These are phyloP conservation scores for Astropecten irregularis DNA, from an alignment of 53 echinoderm and acorn worm species.

Conservation along the genomic window DNA sequence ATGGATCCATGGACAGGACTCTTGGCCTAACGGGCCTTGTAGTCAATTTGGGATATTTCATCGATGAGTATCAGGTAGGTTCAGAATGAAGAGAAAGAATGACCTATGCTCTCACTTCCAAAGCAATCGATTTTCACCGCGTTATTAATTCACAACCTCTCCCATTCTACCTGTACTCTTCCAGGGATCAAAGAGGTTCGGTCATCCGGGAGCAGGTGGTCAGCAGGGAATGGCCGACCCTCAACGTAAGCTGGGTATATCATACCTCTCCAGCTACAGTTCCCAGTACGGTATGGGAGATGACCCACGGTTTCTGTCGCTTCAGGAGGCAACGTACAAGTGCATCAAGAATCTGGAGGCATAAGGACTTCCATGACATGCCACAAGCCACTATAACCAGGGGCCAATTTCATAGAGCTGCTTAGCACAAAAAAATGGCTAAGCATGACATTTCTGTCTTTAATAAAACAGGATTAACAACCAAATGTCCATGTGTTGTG, in stretches of 20 bases:
- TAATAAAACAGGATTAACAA: too few relatives aligned
- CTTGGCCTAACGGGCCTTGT: too few relatives aligned
- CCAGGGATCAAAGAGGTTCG: conserved; percentile 17
- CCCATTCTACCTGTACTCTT: background rate
- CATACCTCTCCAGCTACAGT: conserved; percentile 41
- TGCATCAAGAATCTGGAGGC: conserved; percentile 47
- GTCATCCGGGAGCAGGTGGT: conserved; percentile 68
- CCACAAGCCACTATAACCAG: too few relatives aligned
- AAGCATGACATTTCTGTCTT: too few relatives aligned
- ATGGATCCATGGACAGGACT: conserved; percentile 20
- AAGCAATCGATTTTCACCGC: too few relatives aligned
- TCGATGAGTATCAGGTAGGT: conserved; percentile 7
- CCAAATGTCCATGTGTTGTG: too few relatives aligned
- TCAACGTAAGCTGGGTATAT: background rate
- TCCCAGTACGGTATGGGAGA: conserved; percentile 62
- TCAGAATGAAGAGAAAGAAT: too few relatives aligned
- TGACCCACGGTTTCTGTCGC: conserved; percentile 51
- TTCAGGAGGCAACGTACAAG: conserved; percentile 55
- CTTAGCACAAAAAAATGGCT: too few relatives aligned
- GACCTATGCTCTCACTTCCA: too few relatives aligned
- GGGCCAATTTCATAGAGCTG: too few relatives aligned
- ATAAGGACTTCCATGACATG: too few relatives aligned
- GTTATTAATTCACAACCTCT: too few relatives aligned
- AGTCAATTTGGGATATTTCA: conserved; percentile 23
- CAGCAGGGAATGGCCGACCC: conserved; percentile 51